Conservation (phyloP, 1,140 invertebrate genomes). For the Asbolus verrucosus region DNA sequence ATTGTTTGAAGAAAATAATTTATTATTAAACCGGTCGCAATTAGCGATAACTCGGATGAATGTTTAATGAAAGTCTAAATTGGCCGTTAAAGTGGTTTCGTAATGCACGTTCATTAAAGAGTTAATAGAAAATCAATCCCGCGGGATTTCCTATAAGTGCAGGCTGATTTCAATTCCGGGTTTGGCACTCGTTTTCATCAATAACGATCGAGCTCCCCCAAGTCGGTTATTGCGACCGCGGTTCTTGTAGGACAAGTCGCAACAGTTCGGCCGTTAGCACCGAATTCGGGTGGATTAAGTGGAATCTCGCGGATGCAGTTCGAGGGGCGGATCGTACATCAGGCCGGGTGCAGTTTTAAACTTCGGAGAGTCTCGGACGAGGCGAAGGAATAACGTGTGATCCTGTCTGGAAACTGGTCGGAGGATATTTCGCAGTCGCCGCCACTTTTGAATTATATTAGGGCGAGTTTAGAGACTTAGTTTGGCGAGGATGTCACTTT, state of each 20-base stretch:
- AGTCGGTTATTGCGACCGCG: too few species aligned
- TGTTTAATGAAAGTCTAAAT: slow-evolving; percentile 34
- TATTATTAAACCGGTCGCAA: slow-evolving; percentile 5
- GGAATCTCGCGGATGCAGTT: not conserved
- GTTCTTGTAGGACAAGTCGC: too few species aligned
- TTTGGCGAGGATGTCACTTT: slow-evolving; percentile 15
- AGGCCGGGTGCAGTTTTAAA: not conserved
- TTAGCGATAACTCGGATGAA: not conserved
- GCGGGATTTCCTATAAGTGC: slow-evolving; percentile 7
- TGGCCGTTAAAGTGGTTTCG: slow-evolving; percentile 23
- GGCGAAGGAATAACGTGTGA: slow-evolving; percentile 15
- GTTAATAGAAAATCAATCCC: slow-evolving; percentile 33
- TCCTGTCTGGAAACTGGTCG: not conserved
- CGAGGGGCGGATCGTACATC: not conserved
- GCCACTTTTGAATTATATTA: slow-evolving; percentile 23
- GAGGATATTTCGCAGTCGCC: not conserved
- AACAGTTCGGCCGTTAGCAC: not conserved
- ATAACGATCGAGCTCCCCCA: too few species aligned
- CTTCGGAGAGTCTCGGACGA: not conserved
- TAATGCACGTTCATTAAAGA: slow-evolving; percentile 20
- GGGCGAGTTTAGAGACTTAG: too few species aligned
- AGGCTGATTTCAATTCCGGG: not conserved
- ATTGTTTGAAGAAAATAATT: not conserved
- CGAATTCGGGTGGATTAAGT: too few species aligned
- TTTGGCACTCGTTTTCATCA: too few species aligned